These are phyloP conservation scores for Philaenus spumarius DNA, from an alignment of 1,140 invertebrate genomes.

Conservation along the genomic window DNA sequence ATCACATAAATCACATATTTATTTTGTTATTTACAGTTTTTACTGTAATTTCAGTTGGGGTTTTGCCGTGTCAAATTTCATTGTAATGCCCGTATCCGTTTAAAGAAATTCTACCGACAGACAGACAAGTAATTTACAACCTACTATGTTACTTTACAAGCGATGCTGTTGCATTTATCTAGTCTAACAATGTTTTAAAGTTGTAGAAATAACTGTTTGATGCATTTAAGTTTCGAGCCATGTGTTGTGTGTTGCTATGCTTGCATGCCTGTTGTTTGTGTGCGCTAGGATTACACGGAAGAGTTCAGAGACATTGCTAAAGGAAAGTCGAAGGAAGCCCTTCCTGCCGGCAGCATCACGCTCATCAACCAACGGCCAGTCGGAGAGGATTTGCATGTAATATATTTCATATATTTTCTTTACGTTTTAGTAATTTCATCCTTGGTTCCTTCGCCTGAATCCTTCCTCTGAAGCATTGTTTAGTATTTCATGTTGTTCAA, in stretches of 20 bases:
- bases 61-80: too few relatives aligned
- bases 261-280: slow-evolving; percentile 5
- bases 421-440: too few relatives aligned
- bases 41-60: too few relatives aligned
- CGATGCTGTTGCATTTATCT: too few relatives aligned
- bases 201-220: background rate
- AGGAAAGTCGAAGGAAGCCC: slow-evolving; percentile 83
- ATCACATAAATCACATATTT: too few relatives aligned
- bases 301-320: slow-evolving; percentile 94
- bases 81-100: too few relatives aligned
- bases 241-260: background rate
- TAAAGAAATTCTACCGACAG: too few relatives aligned
- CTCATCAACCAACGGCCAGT: slow-evolving; percentile 94
- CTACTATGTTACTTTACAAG: too few relatives aligned
- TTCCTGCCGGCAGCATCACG: slow-evolving; percentile 86
- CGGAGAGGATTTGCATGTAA: slow-evolving; percentile 90
- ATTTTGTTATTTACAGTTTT: too few relatives aligned
- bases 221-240: background rate
- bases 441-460: too few relatives aligned
- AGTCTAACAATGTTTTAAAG: too few relatives aligned
- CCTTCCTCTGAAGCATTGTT: slow-evolving; percentile 25
- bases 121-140: too few relatives aligned
- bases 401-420: slow-evolving; percentile 39
- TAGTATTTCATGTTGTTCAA: slow-evolving; percentile 15
- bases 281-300: slow-evolving; percentile 85